A percentile compares a stretch with the other conserved stretches of the same genome.
Conservation (phyloP, 2,113 vertebrate species). For the Oceanodroma tethys region DNA sequence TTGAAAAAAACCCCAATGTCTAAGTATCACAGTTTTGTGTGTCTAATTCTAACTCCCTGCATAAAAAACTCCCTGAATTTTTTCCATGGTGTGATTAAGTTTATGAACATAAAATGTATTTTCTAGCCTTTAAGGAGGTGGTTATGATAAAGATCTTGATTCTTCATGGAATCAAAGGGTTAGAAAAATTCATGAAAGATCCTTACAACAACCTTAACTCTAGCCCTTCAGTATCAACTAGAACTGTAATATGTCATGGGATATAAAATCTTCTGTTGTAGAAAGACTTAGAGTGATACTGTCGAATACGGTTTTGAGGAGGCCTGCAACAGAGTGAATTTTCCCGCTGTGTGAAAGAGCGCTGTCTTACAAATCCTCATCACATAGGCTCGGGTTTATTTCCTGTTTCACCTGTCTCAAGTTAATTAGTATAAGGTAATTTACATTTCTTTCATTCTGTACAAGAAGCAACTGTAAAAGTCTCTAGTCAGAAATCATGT, state of each 20-base stretch:
- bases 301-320: neutral
- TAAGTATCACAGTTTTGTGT: neutral
- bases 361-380: neutral
- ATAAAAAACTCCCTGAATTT: neutral
- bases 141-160: neutral
- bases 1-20: neutral
- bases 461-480: neutral
- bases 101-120: neutral
- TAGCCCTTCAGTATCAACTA: neutral
- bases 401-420: neutral
- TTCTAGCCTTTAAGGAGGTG: neutral
- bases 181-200: neutral
- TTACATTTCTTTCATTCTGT: neutral
- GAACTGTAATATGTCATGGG: neutral
- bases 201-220: neutral
- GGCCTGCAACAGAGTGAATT: neutral
- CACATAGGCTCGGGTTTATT: neutral
- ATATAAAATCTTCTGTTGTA: neutral
- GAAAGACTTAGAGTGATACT: neutral
- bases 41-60: neutral
- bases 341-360: neutral
- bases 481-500: neutral
- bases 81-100: neutral
- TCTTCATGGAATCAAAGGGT: neutral
- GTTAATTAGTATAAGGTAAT: neutral